Evolutionary conservation across 2,113 vertebrate genomes (phyloP).

Genomic region (Anoplopoma fimbria): DNA sequence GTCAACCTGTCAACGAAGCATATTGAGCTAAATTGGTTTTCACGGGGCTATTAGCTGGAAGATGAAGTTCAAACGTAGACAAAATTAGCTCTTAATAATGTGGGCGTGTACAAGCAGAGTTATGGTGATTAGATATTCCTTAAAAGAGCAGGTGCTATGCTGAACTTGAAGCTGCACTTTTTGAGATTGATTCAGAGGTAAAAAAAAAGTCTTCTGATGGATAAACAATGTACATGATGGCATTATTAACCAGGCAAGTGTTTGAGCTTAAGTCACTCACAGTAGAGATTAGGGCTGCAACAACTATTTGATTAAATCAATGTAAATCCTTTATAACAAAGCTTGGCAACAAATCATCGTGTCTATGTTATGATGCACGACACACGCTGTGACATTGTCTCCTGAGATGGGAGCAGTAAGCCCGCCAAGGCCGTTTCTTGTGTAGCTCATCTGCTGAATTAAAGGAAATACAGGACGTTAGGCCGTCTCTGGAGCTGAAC

Average conservation of each 20-base stretch:
- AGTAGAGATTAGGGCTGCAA: background rate
- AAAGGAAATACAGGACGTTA: background rate
- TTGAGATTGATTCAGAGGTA: background rate
- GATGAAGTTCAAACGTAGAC: background rate
- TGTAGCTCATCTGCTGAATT: background rate
- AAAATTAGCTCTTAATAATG: constrained; percentile 28
- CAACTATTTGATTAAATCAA: too few relatives aligned
- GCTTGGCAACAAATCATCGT: background rate
- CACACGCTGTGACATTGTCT: too few relatives aligned
- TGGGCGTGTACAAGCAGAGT: constrained; percentile 8
- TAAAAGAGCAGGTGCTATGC: background rate
- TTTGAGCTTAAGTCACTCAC: background rate
- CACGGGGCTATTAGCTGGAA: background rate
- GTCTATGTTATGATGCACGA: background rate
- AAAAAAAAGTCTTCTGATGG: background rate
- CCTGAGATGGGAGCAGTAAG: too few relatives aligned
- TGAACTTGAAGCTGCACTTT: background rate
- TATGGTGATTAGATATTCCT: constrained; percentile 22
- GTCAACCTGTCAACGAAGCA: constrained; percentile 49
- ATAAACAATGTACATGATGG: background rate
- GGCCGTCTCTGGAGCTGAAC: background rate
- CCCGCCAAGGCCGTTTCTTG: too few relatives aligned
- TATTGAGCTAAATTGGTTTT: constrained; percentile 35
- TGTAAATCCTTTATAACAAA: too few relatives aligned
- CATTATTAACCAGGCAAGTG: background rate